Conservation (phyloP, 2,113 vertebrate species). For the Phalacrocorax brasilianus region DNA sequence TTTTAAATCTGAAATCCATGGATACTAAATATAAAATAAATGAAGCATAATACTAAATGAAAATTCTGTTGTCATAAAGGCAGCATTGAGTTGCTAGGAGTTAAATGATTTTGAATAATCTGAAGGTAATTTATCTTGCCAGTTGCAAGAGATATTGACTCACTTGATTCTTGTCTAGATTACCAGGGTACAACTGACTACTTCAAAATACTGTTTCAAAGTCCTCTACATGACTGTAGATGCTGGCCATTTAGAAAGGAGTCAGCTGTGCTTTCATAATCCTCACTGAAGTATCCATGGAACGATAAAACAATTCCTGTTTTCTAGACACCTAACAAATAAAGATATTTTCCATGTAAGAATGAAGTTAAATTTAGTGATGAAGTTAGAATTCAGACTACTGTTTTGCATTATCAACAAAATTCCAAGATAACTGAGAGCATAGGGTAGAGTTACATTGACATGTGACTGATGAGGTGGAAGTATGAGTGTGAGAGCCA, state of each 20-base stretch:
- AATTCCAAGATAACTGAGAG: slow-evolving; percentile 49
- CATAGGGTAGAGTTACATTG: slow-evolving; percentile 52
- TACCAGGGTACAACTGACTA: background rate
- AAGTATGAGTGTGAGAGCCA: slow-evolving; percentile 67
- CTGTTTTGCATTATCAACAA: slow-evolving; percentile 44
- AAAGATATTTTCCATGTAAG: background rate
- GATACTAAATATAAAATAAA: background rate
- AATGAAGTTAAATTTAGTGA: slow-evolving; percentile 17
- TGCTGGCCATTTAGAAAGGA: background rate
- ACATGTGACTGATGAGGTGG: slow-evolving; percentile 77
- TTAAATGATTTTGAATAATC: background rate
- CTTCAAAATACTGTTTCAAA: background rate
- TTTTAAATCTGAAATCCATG: background rate
- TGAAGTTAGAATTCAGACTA: slow-evolving; percentile 12
- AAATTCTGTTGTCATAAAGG: background rate
- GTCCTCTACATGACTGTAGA: background rate
- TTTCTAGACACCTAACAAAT: background rate
- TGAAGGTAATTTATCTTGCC: background rate
- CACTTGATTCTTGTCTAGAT: background rate
- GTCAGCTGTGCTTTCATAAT: background rate
- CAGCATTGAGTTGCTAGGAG: background rate
- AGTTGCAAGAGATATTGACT: background rate
- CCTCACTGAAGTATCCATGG: background rate
- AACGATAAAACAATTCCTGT: background rate
- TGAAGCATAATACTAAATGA: background rate